phyloP scores from a whole-genome alignment of 2,113 vertebrate species.

The Alosa alosa region DNA sequence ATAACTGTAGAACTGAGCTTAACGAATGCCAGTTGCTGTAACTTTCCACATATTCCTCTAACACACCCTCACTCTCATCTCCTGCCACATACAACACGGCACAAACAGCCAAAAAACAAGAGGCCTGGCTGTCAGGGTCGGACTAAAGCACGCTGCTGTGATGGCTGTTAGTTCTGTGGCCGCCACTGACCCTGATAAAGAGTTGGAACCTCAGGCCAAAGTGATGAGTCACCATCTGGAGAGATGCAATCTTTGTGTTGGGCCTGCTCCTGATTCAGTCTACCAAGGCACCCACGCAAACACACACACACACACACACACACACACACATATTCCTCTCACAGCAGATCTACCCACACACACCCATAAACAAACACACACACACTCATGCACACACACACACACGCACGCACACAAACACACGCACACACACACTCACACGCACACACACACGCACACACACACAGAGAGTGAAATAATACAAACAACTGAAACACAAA shows the following conservation, averaged over 20 bases:
- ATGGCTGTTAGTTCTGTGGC: not conserved
- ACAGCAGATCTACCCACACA: no score
- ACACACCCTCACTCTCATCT: not conserved
- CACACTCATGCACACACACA: not conserved
- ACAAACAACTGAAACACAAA: not conserved
- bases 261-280: not conserved
- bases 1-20: no score
- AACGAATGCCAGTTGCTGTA: no score
- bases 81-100: not conserved
- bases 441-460: constrained; percentile 18
- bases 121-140: not conserved
- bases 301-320: no score
- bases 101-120: not conserved
- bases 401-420: not conserved
- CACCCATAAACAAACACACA: no score
- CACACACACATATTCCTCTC: no score
- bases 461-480: not conserved
- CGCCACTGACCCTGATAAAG: not conserved
- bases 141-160: not conserved
- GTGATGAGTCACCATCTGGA: not conserved
- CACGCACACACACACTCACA: not conserved
- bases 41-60: not conserved
- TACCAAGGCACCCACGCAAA: not conserved
- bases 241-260: not conserved
- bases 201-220: not conserved